Evolutionary conservation across 2,888 invertebrate genomes (phyloP), one percentile per base, ranked within the genome.

Genomic region (Sussaba pulchella): DNA sequence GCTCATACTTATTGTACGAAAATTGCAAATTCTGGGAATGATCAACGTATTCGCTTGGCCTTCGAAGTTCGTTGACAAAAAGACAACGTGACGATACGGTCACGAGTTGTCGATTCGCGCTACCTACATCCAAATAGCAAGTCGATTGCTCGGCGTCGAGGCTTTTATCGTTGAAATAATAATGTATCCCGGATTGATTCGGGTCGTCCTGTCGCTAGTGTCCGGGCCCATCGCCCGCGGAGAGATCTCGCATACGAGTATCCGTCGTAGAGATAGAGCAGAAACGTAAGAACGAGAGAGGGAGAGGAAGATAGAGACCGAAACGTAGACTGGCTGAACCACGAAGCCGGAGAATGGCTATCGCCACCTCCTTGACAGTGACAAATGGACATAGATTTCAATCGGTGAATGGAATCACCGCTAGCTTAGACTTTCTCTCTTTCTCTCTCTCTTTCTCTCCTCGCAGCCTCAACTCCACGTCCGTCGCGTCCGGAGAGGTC

Each of bases 321-420:
- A 85, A 83, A 87, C 88, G 86, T 88, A 88, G 88, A 70, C 12
- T 43, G 54, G 57, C 26, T 3, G 59, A 78, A 47, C 63, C 69
- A 73, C 63, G 63, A 52, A 47, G 61, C 10, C 57, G 72, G 67
- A 77, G 69, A 66, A 63, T 73, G 90, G 88, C 90, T 91, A 91
- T 92, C 91, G 91, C 92, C 92, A 92, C 92, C 92, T 92, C 86
- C 89, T 88, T 94, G 95, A 95, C 95, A 95, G 94, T 95, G 95
- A 95, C 95, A 95, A 95, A 95, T 95, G 95, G 95, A 93, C 92
- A 93, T 93, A 95, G 95, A 95, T 95, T 95, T 94, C 94, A 94
- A 95, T 95, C 95, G 92, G 93, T 93, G 94, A 94, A 93, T 95
- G 93, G 93, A 93, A 94, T 93, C 93, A 93, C 93, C 93, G 87